A percentile compares a stretch with the other conserved stretches of the same genome.
phyloP scores from a whole-genome alignment of 2,888 invertebrate species.

The Spialia ferax region DNA sequence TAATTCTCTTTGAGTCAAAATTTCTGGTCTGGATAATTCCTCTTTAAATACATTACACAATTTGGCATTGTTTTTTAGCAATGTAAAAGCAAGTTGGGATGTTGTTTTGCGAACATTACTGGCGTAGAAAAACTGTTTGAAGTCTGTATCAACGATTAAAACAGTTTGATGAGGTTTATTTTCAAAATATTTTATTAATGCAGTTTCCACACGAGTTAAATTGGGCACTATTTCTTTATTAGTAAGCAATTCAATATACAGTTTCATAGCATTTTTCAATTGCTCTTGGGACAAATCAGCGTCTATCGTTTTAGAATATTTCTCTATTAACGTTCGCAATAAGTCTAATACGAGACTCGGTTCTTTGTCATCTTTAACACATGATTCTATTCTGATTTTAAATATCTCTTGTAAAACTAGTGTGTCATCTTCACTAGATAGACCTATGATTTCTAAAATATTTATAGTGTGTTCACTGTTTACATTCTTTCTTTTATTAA shows the following conservation, averaged over 20 bases:
- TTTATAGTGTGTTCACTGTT: conserved; percentile 67
- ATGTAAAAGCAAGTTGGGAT: conserved; percentile 83
- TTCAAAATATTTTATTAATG: conserved; percentile 85
- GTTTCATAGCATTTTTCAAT: conserved; percentile 66
- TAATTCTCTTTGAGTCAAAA: conserved; percentile 87
- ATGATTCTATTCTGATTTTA: conserved; percentile 59
- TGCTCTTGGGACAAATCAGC: conserved; percentile 65
- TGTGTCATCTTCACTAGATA: conserved; percentile 70
- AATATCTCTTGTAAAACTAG: conserved; percentile 76
- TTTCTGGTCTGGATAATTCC: conserved; percentile 71
- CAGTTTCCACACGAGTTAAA: conserved; percentile 83
- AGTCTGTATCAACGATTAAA: conserved; percentile 81
- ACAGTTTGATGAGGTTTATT: conserved; percentile 87
- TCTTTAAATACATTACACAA: conserved; percentile 78
- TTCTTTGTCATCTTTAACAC: conserved; percentile 78
- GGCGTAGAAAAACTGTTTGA: conserved; percentile 80
- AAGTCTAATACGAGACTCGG: conserved; percentile 83
- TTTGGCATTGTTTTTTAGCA: conserved; percentile 84
- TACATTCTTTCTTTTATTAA: conserved; percentile 68
- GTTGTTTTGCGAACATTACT: conserved; percentile 86
- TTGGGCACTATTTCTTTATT: conserved; percentile 72
- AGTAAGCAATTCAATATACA: conserved; percentile 78
- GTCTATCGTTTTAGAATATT: conserved; percentile 70
- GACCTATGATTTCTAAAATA: conserved; percentile 74
- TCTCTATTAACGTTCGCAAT: conserved; percentile 74